phyloP scores from a whole-genome alignment of 92 coral and sea anemone species.

The Parazoanthus atlanticus region DNA sequence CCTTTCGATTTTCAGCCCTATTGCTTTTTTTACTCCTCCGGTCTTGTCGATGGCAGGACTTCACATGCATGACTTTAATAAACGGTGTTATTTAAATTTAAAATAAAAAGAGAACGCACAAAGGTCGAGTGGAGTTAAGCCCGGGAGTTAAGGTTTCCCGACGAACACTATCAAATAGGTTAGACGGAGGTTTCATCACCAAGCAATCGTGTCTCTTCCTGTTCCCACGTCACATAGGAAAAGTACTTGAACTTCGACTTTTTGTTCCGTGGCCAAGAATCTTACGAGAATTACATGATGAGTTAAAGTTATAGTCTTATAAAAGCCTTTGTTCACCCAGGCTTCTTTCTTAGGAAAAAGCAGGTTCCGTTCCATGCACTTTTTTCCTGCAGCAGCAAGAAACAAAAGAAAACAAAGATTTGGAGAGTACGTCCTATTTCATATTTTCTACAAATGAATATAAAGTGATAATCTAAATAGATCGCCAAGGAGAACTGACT shows the following conservation, averaged over 20 bases:
- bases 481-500: neutral
- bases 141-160: neutral
- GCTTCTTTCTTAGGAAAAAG: neutral
- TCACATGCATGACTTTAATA: neutral
- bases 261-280: neutral
- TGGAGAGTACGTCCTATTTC: neutral
- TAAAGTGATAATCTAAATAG: neutral
- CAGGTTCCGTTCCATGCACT: neutral
- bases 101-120: neutral
- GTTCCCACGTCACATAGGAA: conserved; percentile 22
- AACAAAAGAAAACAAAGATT: neutral
- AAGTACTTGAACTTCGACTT: neutral
- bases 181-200: neutral
- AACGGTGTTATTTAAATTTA: neutral
- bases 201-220: neutral
- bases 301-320: neutral
- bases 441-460: neutral
- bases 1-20: neutral
- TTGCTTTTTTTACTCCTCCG: neutral
- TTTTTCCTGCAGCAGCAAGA: neutral
- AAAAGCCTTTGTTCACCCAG: neutral
- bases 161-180: neutral
- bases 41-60: neutral
- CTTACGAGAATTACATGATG: neutral
- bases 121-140: neutral